These are phyloP conservation scores for Nothoprocta perdicaria DNA, from an alignment of 2,113 vertebrate genomes.

Conservation along the genomic window DNA sequence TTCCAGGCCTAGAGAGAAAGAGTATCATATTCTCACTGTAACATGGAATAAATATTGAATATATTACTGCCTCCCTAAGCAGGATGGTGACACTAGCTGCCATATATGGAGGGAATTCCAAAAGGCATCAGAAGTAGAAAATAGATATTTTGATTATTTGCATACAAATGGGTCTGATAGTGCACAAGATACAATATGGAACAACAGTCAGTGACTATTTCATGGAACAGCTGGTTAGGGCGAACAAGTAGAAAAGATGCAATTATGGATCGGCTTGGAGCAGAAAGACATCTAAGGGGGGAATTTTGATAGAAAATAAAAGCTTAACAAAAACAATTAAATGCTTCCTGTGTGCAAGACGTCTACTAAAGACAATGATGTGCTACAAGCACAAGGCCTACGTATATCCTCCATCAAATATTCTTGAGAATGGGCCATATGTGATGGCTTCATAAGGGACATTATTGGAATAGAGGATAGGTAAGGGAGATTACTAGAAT, in stretches of 20 bases:
- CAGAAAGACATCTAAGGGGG: neutral
- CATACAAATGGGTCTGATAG: neutral
- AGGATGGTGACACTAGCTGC: neutral
- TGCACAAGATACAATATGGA: neutral
- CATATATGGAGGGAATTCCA: neutral
- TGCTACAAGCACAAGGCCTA: slow-evolving; percentile 25
- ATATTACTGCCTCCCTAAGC: neutral
- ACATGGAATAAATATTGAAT: neutral
- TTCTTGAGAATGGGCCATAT: slow-evolving; percentile 20
- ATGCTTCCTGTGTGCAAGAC: slow-evolving; percentile 12
- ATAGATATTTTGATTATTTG: neutral
- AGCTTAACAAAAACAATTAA: slow-evolving; percentile 30
- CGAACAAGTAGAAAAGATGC: slow-evolving; percentile 9
- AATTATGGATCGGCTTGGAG: neutral
- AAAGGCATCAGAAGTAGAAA: neutral
- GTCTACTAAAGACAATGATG: neutral
- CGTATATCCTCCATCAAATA: slow-evolving; percentile 2
- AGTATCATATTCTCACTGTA: neutral
- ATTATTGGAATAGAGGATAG: neutral
- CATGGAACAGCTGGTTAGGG: neutral
- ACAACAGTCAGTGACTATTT: neutral
- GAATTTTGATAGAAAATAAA: neutral
- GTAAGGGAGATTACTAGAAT: slow-evolving; percentile 48
- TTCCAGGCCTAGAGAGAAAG: neutral
- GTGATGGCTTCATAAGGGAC: slow-evolving; percentile 8